Evolutionary conservation across 2,888 invertebrate species (phyloP), one percentile per base, ranked within the genome.

Genomic region (Nesidiocoris tenuis): DNA sequence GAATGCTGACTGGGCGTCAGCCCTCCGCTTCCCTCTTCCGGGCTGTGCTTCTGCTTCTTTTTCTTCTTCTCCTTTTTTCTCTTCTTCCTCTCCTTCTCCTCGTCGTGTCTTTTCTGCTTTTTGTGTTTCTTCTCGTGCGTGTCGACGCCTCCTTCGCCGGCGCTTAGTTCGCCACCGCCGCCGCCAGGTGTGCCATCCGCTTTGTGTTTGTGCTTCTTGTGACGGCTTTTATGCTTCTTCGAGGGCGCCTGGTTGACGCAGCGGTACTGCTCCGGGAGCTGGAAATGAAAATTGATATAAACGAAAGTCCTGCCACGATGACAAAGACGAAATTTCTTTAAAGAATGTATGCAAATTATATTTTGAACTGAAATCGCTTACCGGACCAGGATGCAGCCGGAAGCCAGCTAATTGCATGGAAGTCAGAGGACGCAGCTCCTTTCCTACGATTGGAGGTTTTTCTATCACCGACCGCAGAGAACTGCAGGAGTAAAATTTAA

Each of bases 61-160:
- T 95, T 88, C 82, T 96, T 96, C 85, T 96, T 96, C 82, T 96
- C 95, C 85, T 96, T 96, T 89, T 95, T 96, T 82, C 95, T 87
- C 84, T 95, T 96, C 85, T 94, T 95, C 54, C 95, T 87, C 82
- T 96, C 95, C 82, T 95, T 95, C 81, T 96, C 95, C 80, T 96
- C 96, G 81, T 96, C 95, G 81, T 95, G 95, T 55, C 95, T 87
- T 83, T 95, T 95, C 82, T 95, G 94, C 83, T 95, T 96, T 87
- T 95, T 96, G 84, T 95, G 95, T 83, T 96, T 96, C 87, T 95
- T 96, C 82, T 96, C 96, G 81, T 95, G 95, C 18, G 93, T 92
- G 83, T 95, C 94, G 24, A 86, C 86, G 71, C 79, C 79, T 7
- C 81, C 81, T 54, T 81, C 80, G 19, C 76, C 80, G 71, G 71